Evolutionary conservation across 2,797 vertebrate genomes (phyloP).

Genomic region (Propithecus perrieri): DNA sequence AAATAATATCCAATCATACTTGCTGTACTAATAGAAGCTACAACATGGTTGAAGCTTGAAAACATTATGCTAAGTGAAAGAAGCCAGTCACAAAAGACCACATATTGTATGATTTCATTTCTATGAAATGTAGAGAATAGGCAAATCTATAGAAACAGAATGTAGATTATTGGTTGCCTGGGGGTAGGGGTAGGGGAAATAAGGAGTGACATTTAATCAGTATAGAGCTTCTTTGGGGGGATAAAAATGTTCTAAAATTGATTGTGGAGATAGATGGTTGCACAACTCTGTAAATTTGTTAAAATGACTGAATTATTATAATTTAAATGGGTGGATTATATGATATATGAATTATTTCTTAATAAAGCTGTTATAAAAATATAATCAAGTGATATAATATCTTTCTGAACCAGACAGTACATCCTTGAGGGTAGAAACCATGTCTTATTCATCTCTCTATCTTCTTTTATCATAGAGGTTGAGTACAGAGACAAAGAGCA

Average conservation of each 20-base stretch:
- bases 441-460: background rate
- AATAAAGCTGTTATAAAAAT: background rate
- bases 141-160: background rate
- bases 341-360: background rate
- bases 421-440: background rate
- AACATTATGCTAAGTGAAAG: background rate
- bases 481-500: background rate
- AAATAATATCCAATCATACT: background rate
- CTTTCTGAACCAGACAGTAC: background rate
- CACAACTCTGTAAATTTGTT: background rate
- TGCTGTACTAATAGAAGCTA: background rate
- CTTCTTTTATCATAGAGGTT: background rate
- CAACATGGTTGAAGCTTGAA: background rate
- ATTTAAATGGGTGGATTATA: background rate
- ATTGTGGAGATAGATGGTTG: background rate
- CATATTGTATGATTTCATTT: background rate
- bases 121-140: background rate
- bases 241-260: background rate
- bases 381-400: background rate
- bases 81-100: background rate
- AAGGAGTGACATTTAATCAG: background rate
- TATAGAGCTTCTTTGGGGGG: background rate
- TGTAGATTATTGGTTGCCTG: background rate
- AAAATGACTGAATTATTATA: background rate
- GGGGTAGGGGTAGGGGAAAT: background rate